phyloP scores from a whole-genome alignment of 1,140 invertebrate genomes.

The Drosophila athabasca region DNA sequence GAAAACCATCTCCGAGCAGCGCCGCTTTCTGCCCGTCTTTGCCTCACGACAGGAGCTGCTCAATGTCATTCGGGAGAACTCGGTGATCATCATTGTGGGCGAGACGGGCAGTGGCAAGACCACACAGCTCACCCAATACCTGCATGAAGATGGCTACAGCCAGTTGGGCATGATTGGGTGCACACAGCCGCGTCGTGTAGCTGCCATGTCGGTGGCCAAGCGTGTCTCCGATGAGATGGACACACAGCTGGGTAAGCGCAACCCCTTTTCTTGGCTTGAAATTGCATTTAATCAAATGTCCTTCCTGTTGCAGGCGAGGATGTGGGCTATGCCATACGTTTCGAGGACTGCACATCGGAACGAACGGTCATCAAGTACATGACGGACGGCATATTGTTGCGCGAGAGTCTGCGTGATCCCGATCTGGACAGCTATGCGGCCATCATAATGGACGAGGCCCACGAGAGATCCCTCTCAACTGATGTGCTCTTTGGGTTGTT shows the following conservation, averaged over 20 bases:
- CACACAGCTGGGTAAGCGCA: slow-evolving; percentile 88
- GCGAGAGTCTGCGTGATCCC: slow-evolving; percentile 96
- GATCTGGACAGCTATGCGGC: slow-evolving; percentile 98
- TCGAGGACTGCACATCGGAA: slow-evolving; percentile 99
- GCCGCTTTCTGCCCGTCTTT: slow-evolving; percentile 97
- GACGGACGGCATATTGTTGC: slow-evolving; percentile 98
- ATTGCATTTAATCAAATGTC: too few species aligned
- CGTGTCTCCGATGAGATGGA: slow-evolving; percentile 99
- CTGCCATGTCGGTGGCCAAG: slow-evolving; percentile 99
- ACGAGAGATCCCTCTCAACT: slow-evolving; percentile 98
- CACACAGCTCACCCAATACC: slow-evolving; percentile 97
- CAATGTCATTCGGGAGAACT: slow-evolving; percentile 97
- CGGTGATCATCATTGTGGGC: slow-evolving; percentile 97
- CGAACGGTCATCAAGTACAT: slow-evolving; percentile 99
- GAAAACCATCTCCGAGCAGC: slow-evolving; percentile 93
- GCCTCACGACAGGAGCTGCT: slow-evolving; percentile 96
- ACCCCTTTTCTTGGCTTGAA: neutral
- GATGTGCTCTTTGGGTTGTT: slow-evolving; percentile 99
- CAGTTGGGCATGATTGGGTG: slow-evolving; percentile 97
- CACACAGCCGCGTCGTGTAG: slow-evolving; percentile 96
- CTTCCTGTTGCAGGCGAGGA: slow-evolving; percentile 87
- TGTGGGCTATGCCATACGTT: slow-evolving; percentile 99
- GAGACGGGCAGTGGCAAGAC: slow-evolving; percentile 99
- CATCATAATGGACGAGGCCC: slow-evolving; percentile 99
- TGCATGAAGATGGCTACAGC: slow-evolving; percentile 99